Base-by-base conservation (phyloP, 2,113 vertebrate species). In the Scopus umbretta region DNA sequence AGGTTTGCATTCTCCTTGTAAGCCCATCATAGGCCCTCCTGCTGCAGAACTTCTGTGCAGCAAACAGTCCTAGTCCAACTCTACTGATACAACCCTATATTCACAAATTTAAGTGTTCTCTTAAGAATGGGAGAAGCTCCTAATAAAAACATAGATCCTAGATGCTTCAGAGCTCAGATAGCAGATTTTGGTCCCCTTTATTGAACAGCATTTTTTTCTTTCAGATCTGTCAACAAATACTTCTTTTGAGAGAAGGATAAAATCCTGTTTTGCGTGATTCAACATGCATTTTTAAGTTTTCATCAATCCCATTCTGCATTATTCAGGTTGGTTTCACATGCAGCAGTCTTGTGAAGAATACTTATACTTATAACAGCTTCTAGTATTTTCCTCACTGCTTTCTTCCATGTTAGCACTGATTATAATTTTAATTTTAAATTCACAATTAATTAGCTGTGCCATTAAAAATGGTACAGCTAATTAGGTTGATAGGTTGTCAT, bases 401-500 rank as follows among this genome's bases (percentile, higher is more conserved):
- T 87, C 74, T 70, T 87, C 88, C 65, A 67, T 8, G 76, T 68
- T 90, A 93, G 80, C 90, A 79, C 83, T 87, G 86, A 96, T 95
- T 92, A 89, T 47, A 67, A 94, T 88, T 96, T 94, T 93, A 83
- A 96, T 92, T 95, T 96, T 90, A 86, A 95, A 96, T 96, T 89
- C 91, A 91, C 72, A 43, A 96, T 94, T 96, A 96, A 97, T 96
- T 96, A 96, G 71, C 72, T 52, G 68, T 93, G 86, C 86, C 86
- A 96, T 95, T 96, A 96, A 94, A 96, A 96, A 88, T 55, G 67
- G 94, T 80, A 94, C 78, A 80, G 87, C 84, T 96, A 94, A 96
- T 97, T 96, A 97, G 78, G 78, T 12, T 96, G 90, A 96, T 96
- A 88, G 81, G 90, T 85, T 96, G 96, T 82, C 88, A 96, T 82